Evolutionary conservation across 2,888 invertebrate genomes (phyloP).

Genomic region (Melanostoma mellinum): DNA sequence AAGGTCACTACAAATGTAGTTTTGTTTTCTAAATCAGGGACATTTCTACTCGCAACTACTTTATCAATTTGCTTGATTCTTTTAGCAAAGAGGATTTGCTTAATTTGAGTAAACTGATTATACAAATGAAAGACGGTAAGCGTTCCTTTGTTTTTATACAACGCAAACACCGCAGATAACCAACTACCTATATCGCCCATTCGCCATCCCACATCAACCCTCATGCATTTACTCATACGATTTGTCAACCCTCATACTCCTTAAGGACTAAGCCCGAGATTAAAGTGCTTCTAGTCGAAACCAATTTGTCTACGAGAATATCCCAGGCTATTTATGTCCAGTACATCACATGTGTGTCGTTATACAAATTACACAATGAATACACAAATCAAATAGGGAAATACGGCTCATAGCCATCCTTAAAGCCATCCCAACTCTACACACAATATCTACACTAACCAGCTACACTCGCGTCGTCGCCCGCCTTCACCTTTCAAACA

Average conservation of each 20-base stretch:
- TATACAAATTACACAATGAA: slow-evolving; percentile 40
- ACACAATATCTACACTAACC: not conserved
- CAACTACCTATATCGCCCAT: no score
- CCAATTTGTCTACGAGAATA: slow-evolving; percentile 38
- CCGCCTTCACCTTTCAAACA: slow-evolving; percentile 47
- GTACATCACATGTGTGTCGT: not conserved
- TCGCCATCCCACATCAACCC: not conserved
- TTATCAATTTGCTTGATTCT: no score
- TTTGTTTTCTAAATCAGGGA: no score
- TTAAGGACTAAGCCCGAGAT: slow-evolving; percentile 2
- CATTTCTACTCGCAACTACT: no score
- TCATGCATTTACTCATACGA: not conserved
- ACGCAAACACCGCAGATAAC: no score
- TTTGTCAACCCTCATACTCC: slow-evolving; percentile 2
- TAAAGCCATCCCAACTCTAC: slow-evolving; percentile 21
- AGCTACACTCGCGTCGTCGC: not conserved
- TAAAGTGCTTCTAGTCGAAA: slow-evolving; percentile 34
- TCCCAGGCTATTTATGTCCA: slow-evolving; percentile 27
- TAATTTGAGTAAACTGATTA: no score
- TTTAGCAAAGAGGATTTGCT: no score
- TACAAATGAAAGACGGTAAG: no score
- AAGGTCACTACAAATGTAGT: no score
- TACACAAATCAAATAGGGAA: slow-evolving; percentile 30
- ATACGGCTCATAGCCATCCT: slow-evolving; percentile 40
- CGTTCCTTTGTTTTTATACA: no score